A percentile compares a stretch with the other conserved stretches of the same genome.
phyloP scores from a whole-genome alignment of 2,113 vertebrate genomes.

The Bolborhynchus lineola region DNA sequence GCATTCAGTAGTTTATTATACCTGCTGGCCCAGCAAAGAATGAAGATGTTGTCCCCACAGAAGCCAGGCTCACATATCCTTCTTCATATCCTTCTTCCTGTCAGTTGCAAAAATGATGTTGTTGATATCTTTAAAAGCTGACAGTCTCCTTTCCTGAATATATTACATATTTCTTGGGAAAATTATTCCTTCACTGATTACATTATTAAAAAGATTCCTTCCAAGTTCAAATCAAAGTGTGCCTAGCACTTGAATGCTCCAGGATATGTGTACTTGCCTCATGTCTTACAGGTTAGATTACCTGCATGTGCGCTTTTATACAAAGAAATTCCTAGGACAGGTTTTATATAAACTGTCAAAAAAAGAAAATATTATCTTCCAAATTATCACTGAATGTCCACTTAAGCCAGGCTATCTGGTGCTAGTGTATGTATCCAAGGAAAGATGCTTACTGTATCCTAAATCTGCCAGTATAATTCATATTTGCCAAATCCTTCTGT shows the following conservation, averaged over 20 bases:
- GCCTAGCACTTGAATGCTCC: neutral
- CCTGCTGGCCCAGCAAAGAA: neutral
- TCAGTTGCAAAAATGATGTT: neutral
- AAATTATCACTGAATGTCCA: neutral
- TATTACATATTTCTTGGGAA: neutral
- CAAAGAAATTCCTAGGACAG: neutral
- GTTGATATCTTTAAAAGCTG: neutral
- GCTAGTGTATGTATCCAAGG: neutral
- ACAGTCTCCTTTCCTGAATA: neutral
- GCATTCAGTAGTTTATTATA: neutral
- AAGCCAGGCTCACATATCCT: neutral
- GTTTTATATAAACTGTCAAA: neutral
- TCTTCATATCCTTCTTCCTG: neutral
- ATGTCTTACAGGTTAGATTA: neutral
- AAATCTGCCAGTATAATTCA: neutral
- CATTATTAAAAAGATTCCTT: neutral
- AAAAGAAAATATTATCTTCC: neutral
- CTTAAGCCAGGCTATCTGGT: neutral
- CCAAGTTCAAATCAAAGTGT: neutral
- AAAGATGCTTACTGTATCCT: neutral
- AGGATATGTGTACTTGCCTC: neutral
- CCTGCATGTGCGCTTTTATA: neutral
- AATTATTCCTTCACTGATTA: neutral
- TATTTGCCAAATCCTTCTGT: neutral
- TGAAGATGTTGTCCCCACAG: neutral